These are phyloP conservation scores for Thera britannica DNA, from an alignment of 2,888 invertebrate species.

Conservation along the genomic window DNA sequence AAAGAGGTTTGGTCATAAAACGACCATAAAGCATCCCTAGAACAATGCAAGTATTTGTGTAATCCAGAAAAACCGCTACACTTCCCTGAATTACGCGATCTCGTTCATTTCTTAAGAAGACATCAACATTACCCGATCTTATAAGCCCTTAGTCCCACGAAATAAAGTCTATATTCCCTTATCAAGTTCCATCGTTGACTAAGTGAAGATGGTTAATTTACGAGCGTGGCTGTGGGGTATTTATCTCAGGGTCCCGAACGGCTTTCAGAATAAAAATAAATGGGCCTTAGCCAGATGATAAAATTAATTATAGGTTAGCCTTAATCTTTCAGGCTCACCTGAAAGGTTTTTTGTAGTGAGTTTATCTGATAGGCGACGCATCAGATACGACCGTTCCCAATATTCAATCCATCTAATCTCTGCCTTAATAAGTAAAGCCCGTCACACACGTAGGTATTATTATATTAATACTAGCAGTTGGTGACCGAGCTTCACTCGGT, in stretches of 20 bases:
- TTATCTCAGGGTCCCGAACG: conserved; percentile 35
- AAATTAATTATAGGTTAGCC: conserved; percentile 39
- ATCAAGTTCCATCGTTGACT: conserved; percentile 24
- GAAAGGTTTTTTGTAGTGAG: too few species aligned
- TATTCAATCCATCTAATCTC: too few species aligned
- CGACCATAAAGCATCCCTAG: not conserved
- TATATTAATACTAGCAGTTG: too few species aligned
- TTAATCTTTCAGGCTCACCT: conserved; percentile 33
- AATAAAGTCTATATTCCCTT: conserved; percentile 22
- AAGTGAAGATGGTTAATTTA: conserved; percentile 40
- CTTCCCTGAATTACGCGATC: conserved; percentile 35
- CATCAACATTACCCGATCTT: conserved; percentile 24
- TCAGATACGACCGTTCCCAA: too few species aligned
- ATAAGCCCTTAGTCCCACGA: conserved; percentile 14
- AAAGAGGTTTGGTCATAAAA: too few species aligned
- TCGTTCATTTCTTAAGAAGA: conserved; percentile 38
- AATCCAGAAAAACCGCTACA: conserved; percentile 27
- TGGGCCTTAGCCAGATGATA: conserved; percentile 34
- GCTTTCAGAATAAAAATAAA: conserved; percentile 39
- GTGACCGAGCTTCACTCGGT: too few species aligned
- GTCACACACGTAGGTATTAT: too few species aligned
- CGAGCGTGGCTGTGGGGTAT: conserved; percentile 36
- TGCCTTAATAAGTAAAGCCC: too few species aligned
- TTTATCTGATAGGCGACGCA: too few species aligned
- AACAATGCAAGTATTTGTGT: conserved; percentile 26